Evolutionary conservation across 2,888 invertebrate genomes (phyloP), one percentile per base, ranked within the genome.

Genomic region (Hyposoter didymator): DNA sequence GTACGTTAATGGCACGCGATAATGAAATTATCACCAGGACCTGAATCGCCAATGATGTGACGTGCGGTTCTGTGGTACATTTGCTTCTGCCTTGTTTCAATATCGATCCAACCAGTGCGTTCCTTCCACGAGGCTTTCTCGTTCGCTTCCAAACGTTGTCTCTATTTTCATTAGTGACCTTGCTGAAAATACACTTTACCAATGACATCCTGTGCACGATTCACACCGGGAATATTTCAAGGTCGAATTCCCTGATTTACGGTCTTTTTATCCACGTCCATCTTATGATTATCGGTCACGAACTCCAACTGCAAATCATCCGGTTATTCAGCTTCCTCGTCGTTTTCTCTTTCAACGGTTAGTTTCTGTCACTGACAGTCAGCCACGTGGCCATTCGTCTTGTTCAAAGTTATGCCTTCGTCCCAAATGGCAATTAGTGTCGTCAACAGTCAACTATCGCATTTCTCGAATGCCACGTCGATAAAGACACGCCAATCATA

Each of bases 1-100:
- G 76, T 43, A 74, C 81, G 43, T 74, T 87, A 87, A 87, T 87
- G 85, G 85, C 64, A 72, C 52, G 73, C 39, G 75, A 76, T 79
- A 87, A 87, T 84, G 78, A 76, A 85, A 84, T 87, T 85, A 87
- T 82, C 84, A 79, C 79, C 64, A 55, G 78, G 22, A 76, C 62
- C 69, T 69, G 74, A 62, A 78, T 69, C 69, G 47, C 52, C 45
- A 45, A 73, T 47, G 78, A 19, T 72, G 74, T 47, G 22, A 47
- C 32, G 67, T 72, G 47, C 67, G 45, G 59, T 75, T 52, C 62
- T 32, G 45, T 55, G 78, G 39, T 76, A 52, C 76, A 78, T 43
- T 70, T 70, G 78, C 64, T 70, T 59, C 32, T 52, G 49, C 59
- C 52, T 47, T 47, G 59, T 47, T 35, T 62, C 55, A 28, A 59